Conservation (phyloP, 2,888 invertebrate species). For the Chesias legatella region DNA sequence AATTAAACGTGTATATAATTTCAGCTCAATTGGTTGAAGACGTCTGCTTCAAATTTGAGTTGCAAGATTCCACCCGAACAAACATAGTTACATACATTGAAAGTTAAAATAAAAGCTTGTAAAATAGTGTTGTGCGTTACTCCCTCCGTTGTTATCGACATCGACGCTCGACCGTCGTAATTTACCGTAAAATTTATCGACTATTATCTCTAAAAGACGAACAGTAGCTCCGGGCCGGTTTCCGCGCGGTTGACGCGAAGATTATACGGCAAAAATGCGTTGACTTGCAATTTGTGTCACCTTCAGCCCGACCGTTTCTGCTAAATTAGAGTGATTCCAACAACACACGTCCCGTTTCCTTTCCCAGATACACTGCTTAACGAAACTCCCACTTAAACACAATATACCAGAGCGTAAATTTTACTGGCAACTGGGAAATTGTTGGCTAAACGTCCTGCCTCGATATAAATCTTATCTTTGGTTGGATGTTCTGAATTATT, state of each 20-base stretch:
- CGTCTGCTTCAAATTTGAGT: no score
- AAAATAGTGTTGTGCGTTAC: neutral
- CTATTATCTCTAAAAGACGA: conserved; percentile 44
- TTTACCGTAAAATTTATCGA: conserved; percentile 52
- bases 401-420: conserved; percentile 2
- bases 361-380: conserved; percentile 1
- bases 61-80: no score
- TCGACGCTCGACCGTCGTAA: conserved; percentile 35
- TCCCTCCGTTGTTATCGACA: no score
- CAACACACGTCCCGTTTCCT: conserved; percentile 3
- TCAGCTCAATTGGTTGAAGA: no score
- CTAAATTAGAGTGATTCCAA: conserved; percentile 29
- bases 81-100: no score
- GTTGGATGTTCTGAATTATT: conserved; percentile 21
- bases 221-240: conserved; percentile 56
- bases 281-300: conserved; percentile 48
- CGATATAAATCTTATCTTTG: conserved; percentile 20
- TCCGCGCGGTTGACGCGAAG: conserved; percentile 43
- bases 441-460: conserved; percentile 14
- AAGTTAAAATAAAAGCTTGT: no score
- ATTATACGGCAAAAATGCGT: conserved; percentile 56
- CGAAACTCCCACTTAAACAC: conserved; percentile 6
- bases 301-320: conserved; percentile 15
- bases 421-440: conserved; percentile 2
- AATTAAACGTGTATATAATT: no score